A percentile compares a stretch with the other conserved stretches of the same genome.
Evolutionary conservation across 2,113 vertebrate genomes (phyloP).

Genomic region (Emydura subglobosa): DNA sequence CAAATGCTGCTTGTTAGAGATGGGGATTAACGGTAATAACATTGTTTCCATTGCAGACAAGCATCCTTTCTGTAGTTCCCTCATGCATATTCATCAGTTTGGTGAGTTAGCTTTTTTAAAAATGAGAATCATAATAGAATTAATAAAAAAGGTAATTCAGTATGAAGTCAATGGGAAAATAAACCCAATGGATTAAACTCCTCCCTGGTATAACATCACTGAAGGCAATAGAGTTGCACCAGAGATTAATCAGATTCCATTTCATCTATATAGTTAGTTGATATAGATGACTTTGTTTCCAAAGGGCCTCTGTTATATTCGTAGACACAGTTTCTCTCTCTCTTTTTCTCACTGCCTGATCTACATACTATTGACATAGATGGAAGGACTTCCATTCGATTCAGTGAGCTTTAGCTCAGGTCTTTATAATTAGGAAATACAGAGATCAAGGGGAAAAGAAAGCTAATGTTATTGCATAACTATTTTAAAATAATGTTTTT

Average conservation of each 20-base stretch:
- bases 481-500: background rate
- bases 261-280: background rate
- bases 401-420: background rate
- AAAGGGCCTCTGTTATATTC: background rate
- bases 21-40: background rate
- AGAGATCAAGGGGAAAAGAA: background rate
- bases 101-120: background rate
- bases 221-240: background rate
- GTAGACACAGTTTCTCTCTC: background rate
- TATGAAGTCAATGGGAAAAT: background rate
- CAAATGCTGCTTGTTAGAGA: conserved; percentile 1
- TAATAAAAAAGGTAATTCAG: background rate
- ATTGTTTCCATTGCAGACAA: conserved; percentile 20
- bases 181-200: background rate
- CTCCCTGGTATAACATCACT: background rate
- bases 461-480: background rate
- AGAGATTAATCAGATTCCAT: background rate
- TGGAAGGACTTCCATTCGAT: background rate
- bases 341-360: background rate
- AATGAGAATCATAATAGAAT: background rate
- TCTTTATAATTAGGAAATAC: background rate
- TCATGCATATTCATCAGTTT: background rate
- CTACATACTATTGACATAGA: background rate
- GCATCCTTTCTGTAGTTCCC: background rate
- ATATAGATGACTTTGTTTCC: background rate